These are phyloP conservation scores for Hetaerina titia DNA, from an alignment of 2,888 invertebrate genomes.

Conservation along the genomic window DNA sequence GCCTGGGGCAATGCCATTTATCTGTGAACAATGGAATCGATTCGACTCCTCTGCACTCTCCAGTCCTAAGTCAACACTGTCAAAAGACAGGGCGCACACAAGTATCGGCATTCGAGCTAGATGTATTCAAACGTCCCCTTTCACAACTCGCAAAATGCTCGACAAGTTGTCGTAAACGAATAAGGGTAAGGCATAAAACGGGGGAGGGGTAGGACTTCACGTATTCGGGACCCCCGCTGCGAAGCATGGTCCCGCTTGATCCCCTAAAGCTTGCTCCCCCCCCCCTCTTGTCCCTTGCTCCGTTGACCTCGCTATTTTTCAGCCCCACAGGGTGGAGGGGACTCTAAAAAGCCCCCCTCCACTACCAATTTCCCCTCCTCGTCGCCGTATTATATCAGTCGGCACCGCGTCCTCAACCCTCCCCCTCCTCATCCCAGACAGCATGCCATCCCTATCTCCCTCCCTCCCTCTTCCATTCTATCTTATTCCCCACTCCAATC, in stretches of 20 bases:
- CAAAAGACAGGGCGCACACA: no score
- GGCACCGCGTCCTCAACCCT: background rate
- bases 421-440: background rate
- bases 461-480: background rate
- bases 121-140: background rate
- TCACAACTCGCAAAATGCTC: background rate
- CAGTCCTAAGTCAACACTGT: no score
- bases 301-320: background rate
- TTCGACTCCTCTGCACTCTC: no score
- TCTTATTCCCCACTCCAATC: background rate
- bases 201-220: background rate
- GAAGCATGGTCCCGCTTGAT: background rate
- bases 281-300: background rate
- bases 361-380: background rate
- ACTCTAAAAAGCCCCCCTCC: background rate
- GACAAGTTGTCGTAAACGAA: background rate
- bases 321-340: background rate
- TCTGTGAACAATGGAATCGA: no score
- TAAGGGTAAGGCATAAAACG: background rate
- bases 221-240: background rate
- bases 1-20: no score
- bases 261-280: background rate
- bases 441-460: background rate
- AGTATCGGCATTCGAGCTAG: background rate
- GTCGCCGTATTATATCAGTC: slow-evolving; percentile 61